phyloP scores from a whole-genome alignment of 2,797 vertebrate genomes.

The Balearica regulorum region DNA sequence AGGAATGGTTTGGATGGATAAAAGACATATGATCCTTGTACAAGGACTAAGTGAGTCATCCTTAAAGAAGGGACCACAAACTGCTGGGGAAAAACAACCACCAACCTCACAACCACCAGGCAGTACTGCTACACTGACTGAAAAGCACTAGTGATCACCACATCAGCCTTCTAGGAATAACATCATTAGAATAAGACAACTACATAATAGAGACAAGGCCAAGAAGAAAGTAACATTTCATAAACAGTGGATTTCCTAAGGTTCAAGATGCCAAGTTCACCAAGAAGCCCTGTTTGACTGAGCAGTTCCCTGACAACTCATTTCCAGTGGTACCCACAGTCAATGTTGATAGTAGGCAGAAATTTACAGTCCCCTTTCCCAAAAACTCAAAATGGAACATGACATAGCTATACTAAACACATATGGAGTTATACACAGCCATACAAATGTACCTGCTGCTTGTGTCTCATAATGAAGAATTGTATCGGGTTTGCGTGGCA shows the following conservation, averaged over 20 bases:
- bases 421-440: background rate
- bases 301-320: background rate
- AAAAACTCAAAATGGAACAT: background rate
- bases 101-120: background rate
- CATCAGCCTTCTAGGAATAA: background rate
- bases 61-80: background rate
- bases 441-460: background rate
- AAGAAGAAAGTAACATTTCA: background rate
- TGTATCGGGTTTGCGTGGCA: background rate
- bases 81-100: background rate
- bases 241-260: background rate
- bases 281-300: background rate
- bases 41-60: background rate
- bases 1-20: background rate
- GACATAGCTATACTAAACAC: background rate
- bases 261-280: background rate
- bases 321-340: background rate
- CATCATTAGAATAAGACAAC: background rate
- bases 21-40: background rate
- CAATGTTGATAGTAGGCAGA: rapidly evolving
- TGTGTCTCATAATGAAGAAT: background rate
- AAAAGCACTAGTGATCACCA: background rate
- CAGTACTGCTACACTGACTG: background rate
- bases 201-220: background rate
- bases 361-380: background rate